phyloP scores from a whole-genome alignment of 2,888 invertebrate genomes.

The Meta bourneti region DNA sequence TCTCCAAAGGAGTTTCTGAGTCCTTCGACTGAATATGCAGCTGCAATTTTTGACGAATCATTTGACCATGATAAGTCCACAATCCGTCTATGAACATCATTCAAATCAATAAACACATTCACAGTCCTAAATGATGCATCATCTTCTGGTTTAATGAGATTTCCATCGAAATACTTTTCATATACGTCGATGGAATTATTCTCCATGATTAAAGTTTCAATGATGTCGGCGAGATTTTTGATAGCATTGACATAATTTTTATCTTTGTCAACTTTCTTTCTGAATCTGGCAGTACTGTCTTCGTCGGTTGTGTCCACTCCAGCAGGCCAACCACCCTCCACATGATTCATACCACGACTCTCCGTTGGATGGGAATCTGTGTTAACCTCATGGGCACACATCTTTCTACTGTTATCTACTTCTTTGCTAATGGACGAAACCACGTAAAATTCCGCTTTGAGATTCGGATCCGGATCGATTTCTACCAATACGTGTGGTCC shows the following conservation, averaged over 20 bases:
- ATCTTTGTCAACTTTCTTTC: slow-evolving; percentile 95
- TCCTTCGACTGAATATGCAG: slow-evolving; percentile 90
- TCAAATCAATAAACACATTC: slow-evolving; percentile 79
- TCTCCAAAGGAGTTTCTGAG: slow-evolving; percentile 86
- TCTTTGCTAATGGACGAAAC: slow-evolving; percentile 5
- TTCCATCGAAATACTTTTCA: slow-evolving; percentile 90
- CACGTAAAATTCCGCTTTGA: slow-evolving; percentile 32
- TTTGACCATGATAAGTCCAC: slow-evolving; percentile 93
- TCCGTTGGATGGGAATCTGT: slow-evolving; percentile 87
- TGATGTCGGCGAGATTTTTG: slow-evolving; percentile 87
- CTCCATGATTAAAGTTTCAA: slow-evolving; percentile 93
- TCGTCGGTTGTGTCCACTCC: slow-evolving; percentile 92
- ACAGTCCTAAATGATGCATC: slow-evolving; percentile 6
- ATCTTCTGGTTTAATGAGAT: slow-evolving; percentile 83
- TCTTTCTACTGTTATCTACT: slow-evolving; percentile 33
- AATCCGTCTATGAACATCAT: slow-evolving; percentile 80
- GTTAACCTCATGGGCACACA: slow-evolving; percentile 82
- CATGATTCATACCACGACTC: slow-evolving; percentile 89
- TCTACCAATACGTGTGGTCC: slow-evolving; percentile 42
- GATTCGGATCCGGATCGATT: slow-evolving; percentile 26
- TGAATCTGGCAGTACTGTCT: slow-evolving; percentile 91
- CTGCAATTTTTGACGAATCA: slow-evolving; percentile 89
- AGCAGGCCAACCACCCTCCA: slow-evolving; percentile 98
- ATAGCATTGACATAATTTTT: slow-evolving; percentile 91
- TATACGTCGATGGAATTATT: slow-evolving; percentile 97